Evolutionary conservation across 92 coral and sea anemone genomes (phyloP), one percentile per base, ranked within the genome.

Genomic region (Umimayanthus chanpuru): DNA sequence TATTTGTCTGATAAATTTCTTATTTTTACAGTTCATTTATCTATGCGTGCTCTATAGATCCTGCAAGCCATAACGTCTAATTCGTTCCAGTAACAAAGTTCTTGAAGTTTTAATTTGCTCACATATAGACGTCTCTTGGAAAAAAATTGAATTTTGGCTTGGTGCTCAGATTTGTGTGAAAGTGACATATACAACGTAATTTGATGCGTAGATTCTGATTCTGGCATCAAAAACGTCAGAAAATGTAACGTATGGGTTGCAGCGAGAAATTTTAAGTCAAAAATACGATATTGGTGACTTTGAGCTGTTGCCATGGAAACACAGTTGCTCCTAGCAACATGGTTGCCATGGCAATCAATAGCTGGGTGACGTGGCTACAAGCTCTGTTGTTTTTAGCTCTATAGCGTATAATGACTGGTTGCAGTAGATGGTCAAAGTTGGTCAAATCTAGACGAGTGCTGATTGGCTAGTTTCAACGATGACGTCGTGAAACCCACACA

Each of bases 241-340:
- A n/a, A 15, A 65, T 15, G 14, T 15, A 65, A 65, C 26, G 23
- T n/a, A 4, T 6, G 14, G 23, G 14, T 4, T 15, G 71, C 14
- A 65, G 71, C 53, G 71, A 15, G 26, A 15, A 65, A 15, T 65
- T 65, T 15, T 65, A 15, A 15, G 21, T 65, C n/a, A n/a, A n/a
- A n/a, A 32, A 32, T 32, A 32, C 36, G 36, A 32, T 32, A 32
- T 32, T 32, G 36, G 72, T 66, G 25, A 4, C 72, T 66, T 66
- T 66, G 23, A 66, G 0, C 72, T n/a, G 72, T 66, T 66, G 72
- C 72, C n/a, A 66, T 66, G 72, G 72, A 66, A 18, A 66, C 28
- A n/a, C 72, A 18, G 72, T 66, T 66, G n/a, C 72, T n/a, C 6
- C 72, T 66, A n/a, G 72, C 72, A n/a, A 66, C 72, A 66, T n/a